phyloP scores from a whole-genome alignment of 2,113 vertebrate species.

The Phylloscopus whistleri region DNA sequence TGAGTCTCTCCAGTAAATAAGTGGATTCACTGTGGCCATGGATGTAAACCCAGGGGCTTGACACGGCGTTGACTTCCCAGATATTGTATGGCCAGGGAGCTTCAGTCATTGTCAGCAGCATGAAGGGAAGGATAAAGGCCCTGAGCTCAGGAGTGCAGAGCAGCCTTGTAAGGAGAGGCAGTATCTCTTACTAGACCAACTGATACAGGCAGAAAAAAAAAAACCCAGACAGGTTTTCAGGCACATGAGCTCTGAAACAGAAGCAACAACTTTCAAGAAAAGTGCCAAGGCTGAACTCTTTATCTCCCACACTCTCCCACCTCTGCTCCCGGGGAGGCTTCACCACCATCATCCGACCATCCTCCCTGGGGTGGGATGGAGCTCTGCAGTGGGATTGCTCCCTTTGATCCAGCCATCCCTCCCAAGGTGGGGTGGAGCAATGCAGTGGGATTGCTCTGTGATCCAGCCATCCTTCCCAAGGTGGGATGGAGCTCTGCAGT shows the following conservation, averaged over 20 bases:
- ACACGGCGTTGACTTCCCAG: neutral
- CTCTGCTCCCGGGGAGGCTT: neutral
- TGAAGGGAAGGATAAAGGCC: neutral
- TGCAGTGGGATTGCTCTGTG: too few species aligned
- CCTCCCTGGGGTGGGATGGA: neutral
- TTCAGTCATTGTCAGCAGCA: neutral
- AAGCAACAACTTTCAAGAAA: constrained; percentile 5
- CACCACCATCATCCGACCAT: accelerated
- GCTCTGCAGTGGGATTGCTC: too few species aligned
- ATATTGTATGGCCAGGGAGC: neutral
- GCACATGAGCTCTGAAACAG: neutral
- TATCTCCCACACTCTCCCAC: neutral
- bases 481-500: neutral
- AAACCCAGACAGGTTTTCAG: neutral
- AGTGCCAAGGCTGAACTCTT: constrained; percentile 4
- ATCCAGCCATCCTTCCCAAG: too few species aligned
- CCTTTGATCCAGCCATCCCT: too few species aligned
- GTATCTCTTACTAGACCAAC: constrained; percentile 16
- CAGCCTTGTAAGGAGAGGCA: neutral
- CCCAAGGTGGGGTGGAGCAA: too few species aligned
- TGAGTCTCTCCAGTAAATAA: neutral
- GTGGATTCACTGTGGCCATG: neutral
- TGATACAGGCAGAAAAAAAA: neutral
- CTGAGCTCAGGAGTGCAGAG: neutral
- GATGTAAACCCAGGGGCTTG: neutral